Evolutionary conservation across 2,113 vertebrate species (phyloP), one percentile per base, ranked within the genome.

Genomic region (Typhlomys cinereus): DNA sequence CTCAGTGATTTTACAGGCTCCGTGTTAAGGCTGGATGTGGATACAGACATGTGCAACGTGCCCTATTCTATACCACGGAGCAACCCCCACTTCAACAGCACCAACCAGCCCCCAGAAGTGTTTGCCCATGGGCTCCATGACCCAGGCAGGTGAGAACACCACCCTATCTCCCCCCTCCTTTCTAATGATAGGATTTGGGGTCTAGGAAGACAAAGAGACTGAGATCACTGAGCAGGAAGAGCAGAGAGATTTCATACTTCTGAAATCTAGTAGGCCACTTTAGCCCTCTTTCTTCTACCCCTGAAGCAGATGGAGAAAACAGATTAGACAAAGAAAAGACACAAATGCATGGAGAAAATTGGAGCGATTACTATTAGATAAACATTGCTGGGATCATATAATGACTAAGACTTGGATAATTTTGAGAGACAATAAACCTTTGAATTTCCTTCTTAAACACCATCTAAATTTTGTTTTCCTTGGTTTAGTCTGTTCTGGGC

Each of bases 31-130:
- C 98, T 99, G 0, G 99, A 99, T 1, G 99, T 99, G 94, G 99
- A 99, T 93, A 99, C 98, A 20, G 99, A 99, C 87, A 94, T 97
- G 92, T 99, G 99, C 94, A 97, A 94, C 0, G 98, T 98, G 41
- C 98, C 99, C 9, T 99, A 99, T 50, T 98, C 99, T 93, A 99
- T 99, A 94, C 99, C 99, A 0, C 96, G 97, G 93, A 98, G 98
- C 98, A 99, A 99, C 96, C 99, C 99, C 0, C 99, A 99, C 95
- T 99, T 99, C 97, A 99, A 99, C 64, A 99, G 99, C 97, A 99
- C 99, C 96, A 99, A 99, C 97, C 99, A 99, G 91, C 99, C 99
- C 23, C 99, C 99, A 1, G 99, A 99, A 98, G 99, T 99, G 71
- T 99, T 99, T 97, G 99, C 99, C 52, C 99, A 99, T 21, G 99